Evolutionary conservation across 2,113 vertebrate species (phyloP).

Genomic region (Sinocyclocheilus anophthalmus): DNA sequence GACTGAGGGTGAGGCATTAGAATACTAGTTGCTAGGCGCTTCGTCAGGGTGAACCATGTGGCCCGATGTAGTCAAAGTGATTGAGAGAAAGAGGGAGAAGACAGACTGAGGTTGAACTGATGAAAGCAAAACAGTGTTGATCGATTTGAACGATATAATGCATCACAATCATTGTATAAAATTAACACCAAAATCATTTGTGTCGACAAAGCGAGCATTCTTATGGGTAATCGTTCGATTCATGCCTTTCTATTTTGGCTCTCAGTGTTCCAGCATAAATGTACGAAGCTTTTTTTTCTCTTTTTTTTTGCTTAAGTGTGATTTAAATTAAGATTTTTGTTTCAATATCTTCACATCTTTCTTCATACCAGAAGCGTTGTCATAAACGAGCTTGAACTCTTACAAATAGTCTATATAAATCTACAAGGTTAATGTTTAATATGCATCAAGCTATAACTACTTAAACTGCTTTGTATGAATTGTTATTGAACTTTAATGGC

Average conservation of each 20-base stretch:
- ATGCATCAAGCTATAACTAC: slow-evolving; percentile 70
- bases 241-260: slow-evolving; percentile 39
- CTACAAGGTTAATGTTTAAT: slow-evolving; percentile 53
- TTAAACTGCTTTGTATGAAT: slow-evolving; percentile 66
- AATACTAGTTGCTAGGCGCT: slow-evolving; percentile 60
- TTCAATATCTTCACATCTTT: slow-evolving; percentile 2
- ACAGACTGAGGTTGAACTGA: slow-evolving; percentile 23
- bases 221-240: slow-evolving; percentile 7
- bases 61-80: slow-evolving; percentile 39
- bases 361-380: slow-evolving; percentile 31
- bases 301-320: slow-evolving; percentile 19
- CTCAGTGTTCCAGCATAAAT: slow-evolving; percentile 40
- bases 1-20: slow-evolving; percentile 43
- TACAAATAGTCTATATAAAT: slow-evolving; percentile 41
- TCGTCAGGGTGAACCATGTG: slow-evolving; percentile 52
- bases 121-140: slow-evolving; percentile 35
- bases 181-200: slow-evolving; percentile 31
- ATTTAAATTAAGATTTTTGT: slow-evolving; percentile 53
- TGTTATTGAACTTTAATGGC: slow-evolving; percentile 70
- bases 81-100: slow-evolving; percentile 3
- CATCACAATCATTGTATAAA: slow-evolving; percentile 44
- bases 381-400: slow-evolving; percentile 49
- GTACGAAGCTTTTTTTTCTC: slow-evolving; percentile 19
- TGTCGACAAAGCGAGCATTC: slow-evolving; percentile 40
- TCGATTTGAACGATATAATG: slow-evolving; percentile 30